A percentile compares a stretch with the other conserved stretches of the same genome.
Conservation (phyloP, 2,113 vertebrate species). For the Parus major region DNA sequence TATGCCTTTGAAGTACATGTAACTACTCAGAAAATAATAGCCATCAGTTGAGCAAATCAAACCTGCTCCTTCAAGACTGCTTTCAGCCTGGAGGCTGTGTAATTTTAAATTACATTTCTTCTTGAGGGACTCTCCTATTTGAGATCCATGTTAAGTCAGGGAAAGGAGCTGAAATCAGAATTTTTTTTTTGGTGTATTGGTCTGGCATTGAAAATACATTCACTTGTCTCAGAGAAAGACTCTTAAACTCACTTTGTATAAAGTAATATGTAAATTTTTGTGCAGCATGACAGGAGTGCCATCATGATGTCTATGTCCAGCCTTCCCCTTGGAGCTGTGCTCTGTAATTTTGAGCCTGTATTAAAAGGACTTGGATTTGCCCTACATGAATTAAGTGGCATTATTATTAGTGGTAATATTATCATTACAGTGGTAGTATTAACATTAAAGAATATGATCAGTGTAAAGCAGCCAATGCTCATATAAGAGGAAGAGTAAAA, state of each 20-base stretch:
- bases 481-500: background rate
- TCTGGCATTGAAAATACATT: background rate
- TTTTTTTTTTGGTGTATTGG: background rate
- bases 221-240: background rate
- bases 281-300: background rate
- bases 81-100: background rate
- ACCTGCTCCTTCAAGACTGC: background rate
- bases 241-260: background rate
- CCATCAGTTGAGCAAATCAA: background rate
- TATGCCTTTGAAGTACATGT: background rate
- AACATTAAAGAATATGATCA: background rate
- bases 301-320: background rate
- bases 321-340: background rate
- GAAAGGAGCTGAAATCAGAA: background rate
- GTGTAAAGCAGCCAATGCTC: background rate
- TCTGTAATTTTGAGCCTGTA: background rate
- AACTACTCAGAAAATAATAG: background rate
- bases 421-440: background rate
- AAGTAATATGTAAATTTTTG: background rate
- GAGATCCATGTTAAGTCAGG: background rate
- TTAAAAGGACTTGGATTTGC: background rate
- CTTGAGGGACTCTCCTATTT: background rate
- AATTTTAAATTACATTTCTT: background rate
- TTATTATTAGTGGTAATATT: too few relatives aligned
- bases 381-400: background rate